Conservation (phyloP, 2,113 vertebrate genomes). For the Corythaixoides concolor region DNA sequence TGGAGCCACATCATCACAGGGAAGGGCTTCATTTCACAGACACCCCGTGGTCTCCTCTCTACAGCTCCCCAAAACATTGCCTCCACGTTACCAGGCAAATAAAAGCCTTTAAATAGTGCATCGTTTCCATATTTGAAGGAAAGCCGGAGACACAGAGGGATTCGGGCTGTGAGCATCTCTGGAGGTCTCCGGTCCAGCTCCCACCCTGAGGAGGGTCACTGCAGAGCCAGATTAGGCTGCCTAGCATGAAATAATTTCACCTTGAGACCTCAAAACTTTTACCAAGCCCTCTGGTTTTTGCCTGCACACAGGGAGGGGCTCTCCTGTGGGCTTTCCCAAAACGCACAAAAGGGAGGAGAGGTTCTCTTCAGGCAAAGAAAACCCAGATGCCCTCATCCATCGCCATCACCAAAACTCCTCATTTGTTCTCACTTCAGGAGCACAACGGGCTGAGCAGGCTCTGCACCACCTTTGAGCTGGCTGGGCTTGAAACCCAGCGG, state of each 20-base stretch:
- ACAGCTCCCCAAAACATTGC: background rate
- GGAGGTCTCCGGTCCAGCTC: background rate
- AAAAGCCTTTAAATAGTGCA: background rate
- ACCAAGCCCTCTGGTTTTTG: background rate
- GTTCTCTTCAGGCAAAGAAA: background rate
- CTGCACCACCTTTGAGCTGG: background rate
- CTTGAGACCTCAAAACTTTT: background rate
- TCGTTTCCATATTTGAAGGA: background rate
- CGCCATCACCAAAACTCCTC: background rate
- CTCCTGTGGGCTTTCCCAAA: background rate
- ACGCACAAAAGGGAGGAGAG: background rate
- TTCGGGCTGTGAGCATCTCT: background rate
- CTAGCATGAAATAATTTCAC: background rate
- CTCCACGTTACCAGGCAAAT: background rate
- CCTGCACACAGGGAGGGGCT: background rate
- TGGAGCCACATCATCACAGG: background rate
- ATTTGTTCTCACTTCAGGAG: background rate
- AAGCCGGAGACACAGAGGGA: background rate
- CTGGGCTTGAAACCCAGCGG: background rate
- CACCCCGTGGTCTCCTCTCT: background rate
- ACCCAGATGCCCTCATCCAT: background rate
- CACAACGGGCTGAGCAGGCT: background rate
- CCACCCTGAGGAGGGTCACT: accelerated
- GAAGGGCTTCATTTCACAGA: background rate
- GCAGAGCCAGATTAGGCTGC: background rate